Base-by-base conservation (phyloP, 1,140 invertebrate species). In the Carposina sasakii region DNA sequence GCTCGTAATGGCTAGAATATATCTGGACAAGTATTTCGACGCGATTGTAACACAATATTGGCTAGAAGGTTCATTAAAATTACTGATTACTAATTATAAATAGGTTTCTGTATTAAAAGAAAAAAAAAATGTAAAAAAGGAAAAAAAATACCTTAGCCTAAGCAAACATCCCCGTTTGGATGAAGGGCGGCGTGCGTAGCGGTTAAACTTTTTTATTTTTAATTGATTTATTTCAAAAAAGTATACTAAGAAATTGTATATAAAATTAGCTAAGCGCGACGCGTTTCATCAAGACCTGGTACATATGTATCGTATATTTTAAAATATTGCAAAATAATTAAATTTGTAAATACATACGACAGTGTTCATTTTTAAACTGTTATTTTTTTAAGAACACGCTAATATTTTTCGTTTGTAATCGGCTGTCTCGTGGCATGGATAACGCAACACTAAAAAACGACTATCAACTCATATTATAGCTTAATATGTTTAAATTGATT, bases 311-410 rank as follows among this genome's bases (percentile, higher is more conserved):
- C 75, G 58, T 72, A 67, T 73, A 76, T 73, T 72, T 71, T 71
- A 71, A 68, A 62, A 65, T 68, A 68, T 52, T n/a, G n/a, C n/a
- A 61, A 48, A 43, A 59, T 56, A 40, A 63, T 52, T 54, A 63
- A 69, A 66, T 67, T 67, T 81, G 76, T 81, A 81, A 77, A 81
- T 77, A 77, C n/a, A n/a, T 61, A 55, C 66, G 59, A 71, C 66
- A 65, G 65, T 78, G 64, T 75, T 73, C 63, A 69, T 67, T 77
- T 70, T 67, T n/a, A n/a, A 67, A 72, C 55, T 71, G 63, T 74
- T 74, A 69, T 73, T 69, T 72, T 71, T 77, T 49, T 56, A 67
- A 64, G 62, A 66, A 66, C 65, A 72, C 60, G 42, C 42, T 54
- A 49, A 47, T 52, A 40, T 48, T 57, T 54, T 57, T 42, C 24